These are phyloP conservation scores for Dolomedes plantarius DNA, from an alignment of 2,888 invertebrate species.

Conservation along the genomic window DNA sequence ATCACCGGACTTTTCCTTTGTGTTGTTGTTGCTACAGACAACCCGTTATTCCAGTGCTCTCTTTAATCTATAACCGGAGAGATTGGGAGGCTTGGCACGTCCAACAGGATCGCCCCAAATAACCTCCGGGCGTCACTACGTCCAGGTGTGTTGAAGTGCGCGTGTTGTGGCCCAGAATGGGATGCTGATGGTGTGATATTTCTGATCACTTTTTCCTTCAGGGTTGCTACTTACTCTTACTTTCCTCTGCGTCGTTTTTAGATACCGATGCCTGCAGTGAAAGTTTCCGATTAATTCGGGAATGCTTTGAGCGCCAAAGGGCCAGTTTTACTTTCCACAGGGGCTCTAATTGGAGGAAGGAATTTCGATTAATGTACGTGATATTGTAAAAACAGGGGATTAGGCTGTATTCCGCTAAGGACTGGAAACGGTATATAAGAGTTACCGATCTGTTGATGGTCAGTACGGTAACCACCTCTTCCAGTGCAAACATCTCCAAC, in stretches of 20 bases:
- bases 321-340: background rate
- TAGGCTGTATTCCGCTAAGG: background rate
- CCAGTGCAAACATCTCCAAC: background rate
- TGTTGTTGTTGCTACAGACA: slow-evolving; percentile 24
- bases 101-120: slow-evolving; percentile 54
- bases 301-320: background rate
- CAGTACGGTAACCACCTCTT: background rate
- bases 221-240: slow-evolving; percentile 4
- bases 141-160: background rate
- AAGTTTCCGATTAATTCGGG: background rate
- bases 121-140: slow-evolving; percentile 15
- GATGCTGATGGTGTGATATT: slow-evolving; percentile 29
- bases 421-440: background rate
- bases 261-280: background rate
- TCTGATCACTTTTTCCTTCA: slow-evolving; percentile 26
- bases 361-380: background rate
- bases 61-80: slow-evolving; percentile 45
- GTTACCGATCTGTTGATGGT: background rate
- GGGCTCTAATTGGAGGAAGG: slow-evolving; percentile 2
- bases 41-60: slow-evolving; percentile 40
- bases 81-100: slow-evolving; percentile 59
- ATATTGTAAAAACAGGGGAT: background rate
- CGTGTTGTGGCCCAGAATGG: slow-evolving; percentile 47
- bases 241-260: slow-evolving; percentile 8
- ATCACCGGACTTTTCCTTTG: slow-evolving; percentile 31